Evolutionary conservation across 2,113 vertebrate species (phyloP).

Genomic region (Polyodon spathula): DNA sequence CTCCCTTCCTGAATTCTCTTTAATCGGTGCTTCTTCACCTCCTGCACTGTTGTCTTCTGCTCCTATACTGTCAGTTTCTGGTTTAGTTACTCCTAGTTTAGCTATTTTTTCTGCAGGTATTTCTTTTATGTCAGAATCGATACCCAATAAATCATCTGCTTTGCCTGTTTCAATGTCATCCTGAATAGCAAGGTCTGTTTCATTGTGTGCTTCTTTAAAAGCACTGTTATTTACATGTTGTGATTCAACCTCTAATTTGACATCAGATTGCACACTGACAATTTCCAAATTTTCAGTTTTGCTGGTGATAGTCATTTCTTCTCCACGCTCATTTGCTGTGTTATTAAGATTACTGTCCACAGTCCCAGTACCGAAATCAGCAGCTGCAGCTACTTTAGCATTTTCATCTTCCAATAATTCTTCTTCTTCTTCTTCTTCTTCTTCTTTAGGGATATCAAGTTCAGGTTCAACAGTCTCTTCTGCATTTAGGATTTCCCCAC

Average conservation of each 20-base stretch:
- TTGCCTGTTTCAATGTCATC: neutral
- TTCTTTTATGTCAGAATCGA: conserved; percentile 15
- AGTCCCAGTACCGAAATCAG: no score
- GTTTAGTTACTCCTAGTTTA: neutral
- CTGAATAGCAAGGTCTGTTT: neutral
- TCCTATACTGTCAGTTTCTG: neutral
- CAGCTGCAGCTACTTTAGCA: conserved; percentile 44
- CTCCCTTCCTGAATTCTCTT: no score
- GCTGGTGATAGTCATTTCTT: neutral
- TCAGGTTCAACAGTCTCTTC: conserved; percentile 22
- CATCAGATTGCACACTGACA: neutral
- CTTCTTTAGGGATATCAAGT: neutral
- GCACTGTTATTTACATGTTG: neutral
- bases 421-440: conserved; percentile 28
- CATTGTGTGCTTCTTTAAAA: neutral
- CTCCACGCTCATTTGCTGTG: no score
- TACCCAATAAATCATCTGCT: neutral
- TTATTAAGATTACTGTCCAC: no score
- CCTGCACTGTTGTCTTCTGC: neutral
- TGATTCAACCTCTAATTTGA: neutral
- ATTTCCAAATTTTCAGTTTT: neutral
- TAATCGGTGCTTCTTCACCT: neutral
- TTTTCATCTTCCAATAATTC: conserved; percentile 58
- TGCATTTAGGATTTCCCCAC: no score
- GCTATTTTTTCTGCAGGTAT: neutral